phyloP scores from a whole-genome alignment of 37 sponge, comb jelly and placozoan genomes.

The Ianthella basta region DNA sequence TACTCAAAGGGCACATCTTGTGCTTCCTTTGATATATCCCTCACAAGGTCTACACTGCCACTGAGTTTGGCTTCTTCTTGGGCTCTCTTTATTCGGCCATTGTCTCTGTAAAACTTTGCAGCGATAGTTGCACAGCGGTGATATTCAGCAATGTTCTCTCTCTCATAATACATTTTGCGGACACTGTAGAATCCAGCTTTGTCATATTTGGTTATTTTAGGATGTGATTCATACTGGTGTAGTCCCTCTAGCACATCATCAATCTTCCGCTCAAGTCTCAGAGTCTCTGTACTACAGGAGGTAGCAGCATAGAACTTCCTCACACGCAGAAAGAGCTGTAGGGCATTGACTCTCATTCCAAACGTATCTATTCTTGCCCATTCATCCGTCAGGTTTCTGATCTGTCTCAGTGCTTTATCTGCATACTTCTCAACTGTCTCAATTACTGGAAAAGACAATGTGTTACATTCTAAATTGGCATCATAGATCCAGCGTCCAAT shows the following conservation, averaged over 20 bases:
- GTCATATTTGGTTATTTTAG: not conserved
- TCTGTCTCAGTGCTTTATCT: not conserved
- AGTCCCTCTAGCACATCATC: not conserved
- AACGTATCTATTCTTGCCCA: not conserved
- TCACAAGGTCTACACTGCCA: not conserved
- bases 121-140: not conserved
- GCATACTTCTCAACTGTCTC: not conserved
- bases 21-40: no score
- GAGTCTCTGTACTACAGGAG: not conserved
- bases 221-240: not conserved
- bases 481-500: not conserved
- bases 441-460: not conserved
- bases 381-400: not conserved
- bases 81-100: not conserved
- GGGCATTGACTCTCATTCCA: not conserved
- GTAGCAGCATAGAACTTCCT: not conserved
- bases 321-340: not conserved
- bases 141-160: not conserved
- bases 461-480: not conserved
- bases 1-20: no score
- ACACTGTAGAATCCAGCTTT: not conserved
- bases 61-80: not conserved
- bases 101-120: not conserved
- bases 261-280: not conserved
- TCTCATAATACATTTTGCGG: not conserved